Evolutionary conservation across 2,113 vertebrate genomes (phyloP).

Genomic region (Plecturocebus donacophilus): DNA sequence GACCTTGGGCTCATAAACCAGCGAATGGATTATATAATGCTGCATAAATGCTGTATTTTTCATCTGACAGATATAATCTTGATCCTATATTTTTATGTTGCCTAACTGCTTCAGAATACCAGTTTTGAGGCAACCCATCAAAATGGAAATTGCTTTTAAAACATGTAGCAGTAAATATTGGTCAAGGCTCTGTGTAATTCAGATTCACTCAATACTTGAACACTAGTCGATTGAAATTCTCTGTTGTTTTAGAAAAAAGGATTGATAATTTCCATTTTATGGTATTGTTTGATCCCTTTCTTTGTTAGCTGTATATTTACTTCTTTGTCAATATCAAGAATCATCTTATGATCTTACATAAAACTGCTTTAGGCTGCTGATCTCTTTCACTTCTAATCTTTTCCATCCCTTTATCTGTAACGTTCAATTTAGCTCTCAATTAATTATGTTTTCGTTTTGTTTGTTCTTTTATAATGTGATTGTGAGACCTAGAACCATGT

Average conservation of each 20-base stretch:
- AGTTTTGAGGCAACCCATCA: conserved; percentile 82
- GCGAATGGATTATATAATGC: conserved; percentile 84
- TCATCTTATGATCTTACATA: not conserved
- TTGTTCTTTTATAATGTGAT: not conserved
- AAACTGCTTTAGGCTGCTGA: not conserved
- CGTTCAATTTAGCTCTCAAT: not conserved
- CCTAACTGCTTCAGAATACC: conserved; percentile 85
- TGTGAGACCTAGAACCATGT: not conserved
- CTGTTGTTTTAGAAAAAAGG: conserved; percentile 52
- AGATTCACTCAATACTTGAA: conserved; percentile 66
- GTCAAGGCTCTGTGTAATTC: conserved; percentile 74
- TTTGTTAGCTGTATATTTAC: not conserved
- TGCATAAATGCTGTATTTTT: conserved; percentile 86
- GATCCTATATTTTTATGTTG: conserved; percentile 86
- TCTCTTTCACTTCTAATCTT: not conserved
- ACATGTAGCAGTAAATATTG: conserved; percentile 85
- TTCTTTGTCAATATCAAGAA: not conserved
- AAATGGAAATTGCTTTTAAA: conserved; percentile 87
- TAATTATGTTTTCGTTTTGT: not conserved
- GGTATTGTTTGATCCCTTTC: conserved; percentile 10
- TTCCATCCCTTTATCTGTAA: not conserved
- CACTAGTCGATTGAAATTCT: conserved; percentile 51
- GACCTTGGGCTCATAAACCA: conserved; percentile 81
- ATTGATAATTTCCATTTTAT: conserved; percentile 57
- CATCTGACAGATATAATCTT: conserved; percentile 86